A percentile compares a stretch with the other conserved stretches of the same genome.
Evolutionary conservation across 2,888 invertebrate species (phyloP).

Genomic region (Lamellibrachia satsuma): DNA sequence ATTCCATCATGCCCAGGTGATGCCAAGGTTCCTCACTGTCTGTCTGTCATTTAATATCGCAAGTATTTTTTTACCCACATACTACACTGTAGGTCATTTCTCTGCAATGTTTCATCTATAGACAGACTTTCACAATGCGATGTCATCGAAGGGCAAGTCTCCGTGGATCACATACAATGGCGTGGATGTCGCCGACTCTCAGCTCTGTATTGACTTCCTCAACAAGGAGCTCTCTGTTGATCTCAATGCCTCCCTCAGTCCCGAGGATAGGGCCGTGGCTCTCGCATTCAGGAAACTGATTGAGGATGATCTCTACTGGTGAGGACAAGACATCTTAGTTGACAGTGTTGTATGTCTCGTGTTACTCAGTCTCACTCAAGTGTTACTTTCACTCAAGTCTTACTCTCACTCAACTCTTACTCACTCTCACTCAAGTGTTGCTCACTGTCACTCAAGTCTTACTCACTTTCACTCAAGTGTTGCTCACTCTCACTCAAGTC

Average conservation of each 20-base stretch:
- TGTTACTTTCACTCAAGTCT: too few relatives aligned
- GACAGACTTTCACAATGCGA: constrained; percentile 43
- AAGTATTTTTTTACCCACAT: too few relatives aligned
- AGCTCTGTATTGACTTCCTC: constrained; percentile 58
- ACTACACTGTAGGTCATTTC: not conserved
- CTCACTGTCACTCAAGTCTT: too few relatives aligned
- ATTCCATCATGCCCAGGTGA: too few relatives aligned
- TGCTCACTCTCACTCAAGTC: too few relatives aligned
- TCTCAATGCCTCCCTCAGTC: constrained; percentile 50
- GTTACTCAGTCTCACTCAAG: too few relatives aligned
- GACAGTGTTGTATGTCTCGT: not conserved
- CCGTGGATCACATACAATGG: constrained; percentile 65
- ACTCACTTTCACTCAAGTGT: too few relatives aligned
- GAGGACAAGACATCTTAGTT: constrained; percentile 29
- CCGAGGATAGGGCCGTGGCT: constrained; percentile 55
- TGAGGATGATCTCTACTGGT: constrained; percentile 66
- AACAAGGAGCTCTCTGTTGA: constrained; percentile 53
- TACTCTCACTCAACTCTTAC: too few relatives aligned
- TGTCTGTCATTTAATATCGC: too few relatives aligned
- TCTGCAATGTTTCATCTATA: constrained; percentile 18
- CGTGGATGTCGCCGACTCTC: constrained; percentile 55
- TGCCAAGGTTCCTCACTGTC: too few relatives aligned
- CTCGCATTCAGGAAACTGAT: constrained; percentile 60
- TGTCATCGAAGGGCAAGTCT: constrained; percentile 56
- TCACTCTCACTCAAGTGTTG: too few relatives aligned